Evolutionary conservation across 2,797 vertebrate genomes (phyloP).

Genomic region (Cuniculus paca): DNA sequence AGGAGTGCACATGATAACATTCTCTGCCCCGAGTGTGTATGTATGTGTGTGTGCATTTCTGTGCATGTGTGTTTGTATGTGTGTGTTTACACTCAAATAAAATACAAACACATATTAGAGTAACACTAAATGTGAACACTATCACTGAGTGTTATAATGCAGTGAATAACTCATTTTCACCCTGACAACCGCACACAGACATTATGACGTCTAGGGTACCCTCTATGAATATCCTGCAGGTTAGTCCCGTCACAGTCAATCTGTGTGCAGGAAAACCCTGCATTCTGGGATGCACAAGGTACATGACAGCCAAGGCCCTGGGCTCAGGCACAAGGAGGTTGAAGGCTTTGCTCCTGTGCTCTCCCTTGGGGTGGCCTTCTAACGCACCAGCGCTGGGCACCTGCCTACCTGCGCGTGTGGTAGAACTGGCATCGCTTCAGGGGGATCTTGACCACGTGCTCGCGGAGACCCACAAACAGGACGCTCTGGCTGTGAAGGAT

Average conservation of each 20-base stretch:
- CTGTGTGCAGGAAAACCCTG: not conserved
- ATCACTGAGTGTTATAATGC: not conserved
- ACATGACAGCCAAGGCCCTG: not conserved
- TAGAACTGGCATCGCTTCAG: slow-evolving; percentile 97
- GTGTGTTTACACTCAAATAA: not conserved
- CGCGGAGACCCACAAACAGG: slow-evolving; percentile 96
- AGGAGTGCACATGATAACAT: not conserved
- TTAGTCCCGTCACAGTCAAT: not conserved
- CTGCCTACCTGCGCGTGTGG: slow-evolving; percentile 93
- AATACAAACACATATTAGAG: not conserved
- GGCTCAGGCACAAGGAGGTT: not conserved
- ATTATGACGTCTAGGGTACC: not conserved
- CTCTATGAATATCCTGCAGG: not conserved
- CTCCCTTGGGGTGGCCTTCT: accelerated
- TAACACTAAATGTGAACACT: not conserved
- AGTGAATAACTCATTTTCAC: not conserved
- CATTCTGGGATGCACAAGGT: not conserved
- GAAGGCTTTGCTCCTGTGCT: not conserved
- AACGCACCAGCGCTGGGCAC: not conserved
- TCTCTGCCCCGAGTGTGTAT: no score
- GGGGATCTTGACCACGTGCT: slow-evolving; percentile 96
- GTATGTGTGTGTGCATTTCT: accelerated
- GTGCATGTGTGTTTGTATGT: not conserved
- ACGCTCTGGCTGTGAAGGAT: slow-evolving; percentile 97
- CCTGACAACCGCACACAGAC: not conserved